Conservation (phyloP, 2,797 vertebrate genomes). For the Silurus lanzhouensis region DNA sequence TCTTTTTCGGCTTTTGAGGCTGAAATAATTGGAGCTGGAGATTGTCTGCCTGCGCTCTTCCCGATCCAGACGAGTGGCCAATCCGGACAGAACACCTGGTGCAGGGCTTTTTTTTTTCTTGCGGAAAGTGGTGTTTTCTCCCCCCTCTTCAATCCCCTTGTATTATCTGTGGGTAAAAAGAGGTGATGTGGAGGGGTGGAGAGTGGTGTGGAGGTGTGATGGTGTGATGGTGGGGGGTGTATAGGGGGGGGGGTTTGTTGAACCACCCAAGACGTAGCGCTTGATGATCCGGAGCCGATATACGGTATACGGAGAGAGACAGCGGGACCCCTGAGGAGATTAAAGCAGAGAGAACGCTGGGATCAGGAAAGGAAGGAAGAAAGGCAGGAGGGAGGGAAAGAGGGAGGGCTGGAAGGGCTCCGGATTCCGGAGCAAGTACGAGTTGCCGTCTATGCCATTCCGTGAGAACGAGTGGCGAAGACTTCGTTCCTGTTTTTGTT, state of each 20-base stretch:
- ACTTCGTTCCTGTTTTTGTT: slow-evolving; percentile 37
- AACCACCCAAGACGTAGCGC: slow-evolving; percentile 52
- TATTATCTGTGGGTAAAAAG: slow-evolving; percentile 42
- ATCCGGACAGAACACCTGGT: slow-evolving; percentile 60
- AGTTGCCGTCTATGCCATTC: slow-evolving; percentile 3
- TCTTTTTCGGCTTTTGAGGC: slow-evolving; percentile 72
- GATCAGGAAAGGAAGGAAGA: neutral
- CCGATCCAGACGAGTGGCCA: slow-evolving; percentile 65
- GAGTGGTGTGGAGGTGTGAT: neutral
- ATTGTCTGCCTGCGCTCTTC: slow-evolving; percentile 71
- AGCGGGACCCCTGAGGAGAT: slow-evolving; percentile 49
- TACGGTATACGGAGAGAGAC: slow-evolving; percentile 32
- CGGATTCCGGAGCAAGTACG: slow-evolving; percentile 25
- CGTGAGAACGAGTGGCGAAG: neutral
- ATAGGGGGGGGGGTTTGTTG: neutral
- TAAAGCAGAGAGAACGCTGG: slow-evolving; percentile 30
- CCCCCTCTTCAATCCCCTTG: slow-evolving; percentile 35
- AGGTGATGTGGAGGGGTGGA: slow-evolving; percentile 9
- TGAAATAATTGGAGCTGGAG: slow-evolving; percentile 79
- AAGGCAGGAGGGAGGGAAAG: neutral
- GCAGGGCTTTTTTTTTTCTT: slow-evolving; percentile 20
- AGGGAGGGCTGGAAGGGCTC: neutral
- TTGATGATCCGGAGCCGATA: slow-evolving; percentile 48
- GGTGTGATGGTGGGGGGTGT: neutral
- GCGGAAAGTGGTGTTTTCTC: slow-evolving; percentile 35